Evolutionary conservation across 1,140 invertebrate genomes (phyloP).

Genomic region (Cyrtorhinus lividipennis): DNA sequence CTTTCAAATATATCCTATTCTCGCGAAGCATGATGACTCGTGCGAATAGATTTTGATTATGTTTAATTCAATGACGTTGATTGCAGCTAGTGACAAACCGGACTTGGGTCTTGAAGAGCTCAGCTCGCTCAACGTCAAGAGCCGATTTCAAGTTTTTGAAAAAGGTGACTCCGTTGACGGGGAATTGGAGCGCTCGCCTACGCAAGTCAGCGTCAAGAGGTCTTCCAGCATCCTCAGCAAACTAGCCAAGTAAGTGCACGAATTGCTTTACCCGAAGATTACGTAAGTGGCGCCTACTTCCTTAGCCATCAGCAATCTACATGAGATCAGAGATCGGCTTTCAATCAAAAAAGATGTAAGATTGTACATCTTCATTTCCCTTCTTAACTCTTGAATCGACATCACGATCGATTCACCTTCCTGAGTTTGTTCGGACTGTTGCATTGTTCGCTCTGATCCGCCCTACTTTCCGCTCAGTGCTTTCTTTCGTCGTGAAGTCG

Average conservation of each 20-base stretch:
- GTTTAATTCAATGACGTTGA: not conserved
- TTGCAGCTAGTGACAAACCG: slow-evolving; percentile 70
- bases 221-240: slow-evolving; percentile 65
- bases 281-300: too few species aligned
- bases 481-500: too few species aligned
- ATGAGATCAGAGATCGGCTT: not conserved
- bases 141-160: slow-evolving; percentile 74
- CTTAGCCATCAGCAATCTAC: not conserved
- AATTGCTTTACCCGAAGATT: not conserved
- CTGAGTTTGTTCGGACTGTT: too few species aligned
- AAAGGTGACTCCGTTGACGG: slow-evolving; percentile 33
- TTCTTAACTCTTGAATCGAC: not conserved
- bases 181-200: slow-evolving; percentile 41
- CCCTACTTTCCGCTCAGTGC: too few species aligned
- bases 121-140: slow-evolving; percentile 65
- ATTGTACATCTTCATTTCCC: not conserved
- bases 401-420: too few species aligned
- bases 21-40: not conserved
- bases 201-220: slow-evolving; percentile 45
- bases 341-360: not conserved
- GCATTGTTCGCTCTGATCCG: too few species aligned
- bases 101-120: slow-evolving; percentile 73
- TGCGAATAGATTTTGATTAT: not conserved
- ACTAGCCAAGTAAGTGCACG: slow-evolving; percentile 49
- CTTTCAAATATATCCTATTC: too few species aligned